Evolutionary conservation across 2,113 vertebrate genomes (phyloP), one percentile per base, ranked within the genome.

Genomic region (Microtus ochrogaster): DNA sequence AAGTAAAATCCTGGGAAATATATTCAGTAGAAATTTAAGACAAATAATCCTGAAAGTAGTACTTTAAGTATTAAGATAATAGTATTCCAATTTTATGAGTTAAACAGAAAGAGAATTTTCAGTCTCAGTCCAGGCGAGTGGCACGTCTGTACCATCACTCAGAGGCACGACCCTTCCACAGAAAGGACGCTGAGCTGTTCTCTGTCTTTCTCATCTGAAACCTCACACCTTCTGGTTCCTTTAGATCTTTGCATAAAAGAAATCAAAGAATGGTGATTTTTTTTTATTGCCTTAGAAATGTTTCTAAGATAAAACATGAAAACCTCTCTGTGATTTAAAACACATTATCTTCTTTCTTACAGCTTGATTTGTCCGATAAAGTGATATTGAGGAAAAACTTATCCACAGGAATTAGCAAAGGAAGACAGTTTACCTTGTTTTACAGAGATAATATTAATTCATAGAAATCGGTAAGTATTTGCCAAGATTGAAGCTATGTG

Each of bases 321-420:
- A 33, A 33, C 26, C 88, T 96, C 78, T 68, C 68, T 95, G 68
- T 65, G 17, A 92, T 76, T 91, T 95, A 96, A 97, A 97, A 94
- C 58, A 66, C 5, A n/a, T 5, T 63, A 88, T 66, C 2, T 6
- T 6, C 21, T 55, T 91, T 86, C 74, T 81, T 63, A 83, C 12
- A 1, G 82, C 21, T 86, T 94, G 92, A 95, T 91, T 95, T 92
- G 24, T 89, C 47, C 88, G 92, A 83, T 78, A 93, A 96, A 84
- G 33, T 70, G 49, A 86, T 36, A 83, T 3, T 30, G n/a, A 66
- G 11, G 72, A 78, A 93, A 96, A 88, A 65, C 16, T 3, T 81
- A 33, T 72, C 49, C 49, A 96, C 95, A 90, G 19, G 68, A 85
- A 17, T 96, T 76, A 78, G 36, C 26, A 72, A 82, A 90, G 65